Evolutionary conservation across 2,113 vertebrate species (phyloP), one percentile per base, ranked within the genome.

Genomic region (Cygnus buccinator): DNA sequence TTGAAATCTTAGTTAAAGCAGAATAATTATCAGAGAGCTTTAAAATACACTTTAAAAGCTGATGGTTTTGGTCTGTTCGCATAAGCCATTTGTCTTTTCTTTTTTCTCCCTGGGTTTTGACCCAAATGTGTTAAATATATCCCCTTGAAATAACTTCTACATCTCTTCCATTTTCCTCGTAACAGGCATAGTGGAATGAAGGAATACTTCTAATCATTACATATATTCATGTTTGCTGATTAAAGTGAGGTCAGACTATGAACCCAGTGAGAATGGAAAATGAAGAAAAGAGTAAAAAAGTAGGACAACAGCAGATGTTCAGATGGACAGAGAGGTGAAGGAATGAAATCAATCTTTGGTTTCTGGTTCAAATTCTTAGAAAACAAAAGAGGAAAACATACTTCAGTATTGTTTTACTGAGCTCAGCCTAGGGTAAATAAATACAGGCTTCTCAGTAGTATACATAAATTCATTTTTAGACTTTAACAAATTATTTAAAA

Each of bases 161-260:
- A 25, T 52, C 4, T 1, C 17, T 68, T 48, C 21, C 10, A 12
- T 29, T 4, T 43, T 20, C 41, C 37, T 39, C 8, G 21, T 26
- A 4, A 41, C 61, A 65, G 57, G 21, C 11, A 5, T 4, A 31
- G 87, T 50, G 55, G 37, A 26, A 7, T 8, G 31, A 29, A 46
- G 48, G 59, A 62, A 7, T 13, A 4, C 9, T 77, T 77, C 17
- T 20, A 9, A 10, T 81, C 22, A 5, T 81, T 68, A 2, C 18
- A 13, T 43, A 2, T 19, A 12, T 44, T 55, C 7, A 5, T 29
- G 28, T 78, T 73, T 62, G 79, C 70, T 61, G 50, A 39, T 37
- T 16, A 52, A 43, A 23, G 39, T 26, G 19, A n/a, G n/a, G 7
- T 44, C 0, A 0, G 31, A 15, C 6, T 21, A 5, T 48, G 57